Conservation (phyloP, 2,113 vertebrate genomes). For the Hydrochoerus hydrochaeris region DNA sequence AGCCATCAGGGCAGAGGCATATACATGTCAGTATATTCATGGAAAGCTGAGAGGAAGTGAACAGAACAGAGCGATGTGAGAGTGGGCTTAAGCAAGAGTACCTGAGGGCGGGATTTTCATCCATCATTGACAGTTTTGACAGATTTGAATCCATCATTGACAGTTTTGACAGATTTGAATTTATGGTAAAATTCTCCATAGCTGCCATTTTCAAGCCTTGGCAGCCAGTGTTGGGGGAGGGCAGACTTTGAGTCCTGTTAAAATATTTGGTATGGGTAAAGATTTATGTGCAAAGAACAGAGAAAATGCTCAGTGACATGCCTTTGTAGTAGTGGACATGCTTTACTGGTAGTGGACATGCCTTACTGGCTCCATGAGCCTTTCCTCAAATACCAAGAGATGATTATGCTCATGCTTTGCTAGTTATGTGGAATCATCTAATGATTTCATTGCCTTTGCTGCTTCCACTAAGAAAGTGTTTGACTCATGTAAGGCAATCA, state of each 20-base stretch:
- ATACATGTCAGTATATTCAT: neutral
- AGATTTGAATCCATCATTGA: neutral
- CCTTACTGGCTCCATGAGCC: neutral
- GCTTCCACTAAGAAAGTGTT: neutral
- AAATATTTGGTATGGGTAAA: neutral
- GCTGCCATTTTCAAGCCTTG: constrained; percentile 5
- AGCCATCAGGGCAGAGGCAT: neutral
- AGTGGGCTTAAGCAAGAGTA: neutral
- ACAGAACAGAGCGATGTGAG: neutral
- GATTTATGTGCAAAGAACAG: neutral
- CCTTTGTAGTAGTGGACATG: constrained; percentile 6
- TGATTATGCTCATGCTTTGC: neutral
- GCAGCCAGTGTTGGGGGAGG: neutral
- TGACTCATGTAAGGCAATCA: constrained; percentile 30
- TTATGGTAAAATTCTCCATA: neutral
- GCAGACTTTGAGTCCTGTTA: neutral
- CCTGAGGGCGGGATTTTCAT: neutral
- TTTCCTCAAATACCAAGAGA: constrained; percentile 42
- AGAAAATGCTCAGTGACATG: neutral
- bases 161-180: neutral
- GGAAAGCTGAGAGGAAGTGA: neutral
- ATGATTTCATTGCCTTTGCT: constrained; percentile 56
- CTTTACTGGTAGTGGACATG: too few species aligned
- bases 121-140: neutral
- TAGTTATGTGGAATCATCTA: constrained; percentile 44